A percentile compares a stretch with the other conserved stretches of the same genome.
Evolutionary conservation across 1,140 invertebrate genomes (phyloP).

Genomic region (Branchinecta lindahli): DNA sequence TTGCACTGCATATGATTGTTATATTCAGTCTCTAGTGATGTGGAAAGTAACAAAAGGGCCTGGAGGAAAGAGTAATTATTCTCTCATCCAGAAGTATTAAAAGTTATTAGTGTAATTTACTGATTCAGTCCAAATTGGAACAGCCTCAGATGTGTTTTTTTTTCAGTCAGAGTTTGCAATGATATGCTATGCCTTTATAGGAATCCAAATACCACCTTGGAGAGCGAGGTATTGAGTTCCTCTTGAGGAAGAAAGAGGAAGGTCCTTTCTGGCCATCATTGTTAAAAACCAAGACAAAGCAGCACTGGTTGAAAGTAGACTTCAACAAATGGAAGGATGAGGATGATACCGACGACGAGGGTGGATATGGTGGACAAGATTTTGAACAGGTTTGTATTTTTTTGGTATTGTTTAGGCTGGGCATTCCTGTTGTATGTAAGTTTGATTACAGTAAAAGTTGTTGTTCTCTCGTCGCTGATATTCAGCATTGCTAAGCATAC

Average conservation of each 20-base stretch:
- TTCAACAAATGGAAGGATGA: conserved; percentile 96
- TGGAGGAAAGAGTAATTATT: too few relatives aligned
- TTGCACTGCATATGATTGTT: too few relatives aligned
- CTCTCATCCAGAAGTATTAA: too few relatives aligned
- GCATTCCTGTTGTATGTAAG: conserved; percentile 1
- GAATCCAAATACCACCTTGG: conserved; percentile 39
- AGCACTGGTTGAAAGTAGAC: conserved; percentile 91
- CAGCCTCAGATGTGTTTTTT: too few relatives aligned
- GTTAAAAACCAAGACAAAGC: conserved; percentile 71
- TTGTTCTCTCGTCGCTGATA: too few relatives aligned
- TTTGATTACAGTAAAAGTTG: conserved; percentile 16
- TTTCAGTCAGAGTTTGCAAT: too few relatives aligned
- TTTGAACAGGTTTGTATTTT: conserved; percentile 41
- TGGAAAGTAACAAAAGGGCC: too few relatives aligned
- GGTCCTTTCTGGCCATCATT: conserved; percentile 73
- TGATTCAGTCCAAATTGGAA: too few relatives aligned
- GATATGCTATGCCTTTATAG: conserved; percentile 26
- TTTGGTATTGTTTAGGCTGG: conserved; percentile 11
- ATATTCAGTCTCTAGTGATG: too few relatives aligned
- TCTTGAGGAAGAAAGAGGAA: conserved; percentile 52
- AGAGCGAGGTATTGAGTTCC: conserved; percentile 58
- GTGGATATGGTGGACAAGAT: conserved; percentile 29
- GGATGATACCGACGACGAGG: conserved; percentile 56
- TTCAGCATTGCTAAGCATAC: too few relatives aligned
- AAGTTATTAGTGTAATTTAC: too few relatives aligned